Conservation (phyloP, 1,140 invertebrate species). For the Telenomus remus region DNA sequence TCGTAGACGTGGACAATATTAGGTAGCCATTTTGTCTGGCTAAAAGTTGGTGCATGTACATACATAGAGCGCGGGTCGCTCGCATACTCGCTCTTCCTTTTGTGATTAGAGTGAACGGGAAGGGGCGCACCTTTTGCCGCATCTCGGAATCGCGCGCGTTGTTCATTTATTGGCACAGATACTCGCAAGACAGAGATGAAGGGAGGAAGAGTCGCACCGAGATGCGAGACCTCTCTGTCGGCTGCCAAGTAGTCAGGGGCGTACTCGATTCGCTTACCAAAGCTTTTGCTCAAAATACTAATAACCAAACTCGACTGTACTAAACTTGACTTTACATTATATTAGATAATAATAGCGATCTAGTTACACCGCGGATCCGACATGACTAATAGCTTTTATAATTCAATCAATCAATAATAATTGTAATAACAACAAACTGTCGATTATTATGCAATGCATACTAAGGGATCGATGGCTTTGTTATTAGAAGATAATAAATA, state of each 20-base stretch:
- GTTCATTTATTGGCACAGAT: conserved; percentile 66
- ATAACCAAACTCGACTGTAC: too few species aligned
- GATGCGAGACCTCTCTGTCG: conserved; percentile 44
- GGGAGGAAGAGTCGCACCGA: conserved; percentile 36
- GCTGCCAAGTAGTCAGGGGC: conserved; percentile 35
- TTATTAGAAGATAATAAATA: too few species aligned
- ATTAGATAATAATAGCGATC: conserved; percentile 46
- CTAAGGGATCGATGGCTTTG: too few species aligned
- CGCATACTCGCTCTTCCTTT: conserved; percentile 12
- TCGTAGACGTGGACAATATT: conserved; percentile 23
- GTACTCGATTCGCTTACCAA: conserved; percentile 20
- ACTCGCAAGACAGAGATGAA: conserved; percentile 39
- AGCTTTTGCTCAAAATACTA: too few species aligned
- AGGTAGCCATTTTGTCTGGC: conserved; percentile 45
- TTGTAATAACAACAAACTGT: too few species aligned
- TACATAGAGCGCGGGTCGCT: conserved; percentile 22
- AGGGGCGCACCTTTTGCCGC: conserved; percentile 69
- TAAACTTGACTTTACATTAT: too few species aligned
- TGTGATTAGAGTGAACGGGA: conserved; percentile 53
- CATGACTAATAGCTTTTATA: conserved; percentile 28
- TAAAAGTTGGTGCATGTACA: conserved; percentile 38
- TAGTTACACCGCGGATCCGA: conserved; percentile 28
- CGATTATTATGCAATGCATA: too few species aligned
- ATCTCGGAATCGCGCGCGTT: conserved; percentile 69
- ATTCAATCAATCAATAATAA: too few species aligned